phyloP scores from a whole-genome alignment of 2,888 invertebrate species.

The Caenorhabditis sp. region DNA sequence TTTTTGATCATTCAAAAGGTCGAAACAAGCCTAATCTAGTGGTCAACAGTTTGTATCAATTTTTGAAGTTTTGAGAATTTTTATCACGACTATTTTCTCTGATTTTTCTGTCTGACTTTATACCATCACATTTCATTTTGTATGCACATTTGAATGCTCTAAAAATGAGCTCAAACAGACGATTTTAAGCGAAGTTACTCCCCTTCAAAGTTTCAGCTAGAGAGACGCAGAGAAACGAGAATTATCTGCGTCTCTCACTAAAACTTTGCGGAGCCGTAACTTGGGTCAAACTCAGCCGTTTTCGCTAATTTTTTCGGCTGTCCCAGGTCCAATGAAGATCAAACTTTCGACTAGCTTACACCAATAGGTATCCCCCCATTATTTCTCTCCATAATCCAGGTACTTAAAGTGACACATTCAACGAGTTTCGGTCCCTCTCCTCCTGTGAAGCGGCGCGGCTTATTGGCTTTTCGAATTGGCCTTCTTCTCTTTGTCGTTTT shows the following conservation, averaged over 20 bases:
- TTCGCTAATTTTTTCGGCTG: conserved; percentile 2
- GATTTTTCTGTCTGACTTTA: neutral
- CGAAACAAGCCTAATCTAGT: neutral
- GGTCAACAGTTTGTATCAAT: too few species aligned
- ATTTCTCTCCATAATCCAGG: too few species aligned
- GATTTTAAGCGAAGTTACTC: neutral
- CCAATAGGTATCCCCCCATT: too few species aligned
- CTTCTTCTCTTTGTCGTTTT: too few species aligned
- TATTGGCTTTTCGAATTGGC: too few species aligned
- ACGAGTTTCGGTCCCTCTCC: too few species aligned
- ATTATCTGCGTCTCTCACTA: conserved; percentile 5
- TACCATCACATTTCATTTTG: neutral
- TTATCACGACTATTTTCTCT: neutral
- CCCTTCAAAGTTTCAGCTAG: neutral
- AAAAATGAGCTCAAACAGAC: neutral
- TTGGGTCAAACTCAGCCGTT: neutral
- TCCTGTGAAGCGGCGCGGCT: too few species aligned
- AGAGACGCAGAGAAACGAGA: neutral
- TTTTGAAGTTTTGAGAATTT: neutral
- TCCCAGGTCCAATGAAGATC: too few species aligned
- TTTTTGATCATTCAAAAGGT: neutral
- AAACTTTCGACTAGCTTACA: neutral
- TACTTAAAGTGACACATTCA: too few species aligned
- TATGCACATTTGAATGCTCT: neutral
- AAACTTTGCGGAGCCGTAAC: neutral